These are phyloP conservation scores for Pseudobourletiella spinata DNA, from an alignment of 1,140 invertebrate genomes.

Conservation along the genomic window DNA sequence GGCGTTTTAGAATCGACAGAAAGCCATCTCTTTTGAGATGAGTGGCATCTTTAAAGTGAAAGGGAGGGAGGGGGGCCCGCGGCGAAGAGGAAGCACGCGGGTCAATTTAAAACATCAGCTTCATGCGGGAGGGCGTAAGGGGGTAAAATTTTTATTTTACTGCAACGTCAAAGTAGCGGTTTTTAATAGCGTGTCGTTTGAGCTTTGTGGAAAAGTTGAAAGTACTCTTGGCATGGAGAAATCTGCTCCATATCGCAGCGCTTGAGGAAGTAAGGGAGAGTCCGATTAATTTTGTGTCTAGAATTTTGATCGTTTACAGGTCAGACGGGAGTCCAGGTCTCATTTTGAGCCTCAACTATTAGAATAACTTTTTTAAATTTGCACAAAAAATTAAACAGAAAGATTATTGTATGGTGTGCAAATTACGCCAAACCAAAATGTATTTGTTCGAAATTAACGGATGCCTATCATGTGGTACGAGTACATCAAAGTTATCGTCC, in stretches of 20 bases:
- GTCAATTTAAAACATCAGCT: too few relatives aligned
- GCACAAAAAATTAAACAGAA: slow-evolving; percentile 17
- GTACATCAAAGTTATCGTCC: background rate
- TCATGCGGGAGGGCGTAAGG: too few relatives aligned
- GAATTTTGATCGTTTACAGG: slow-evolving; percentile 8
- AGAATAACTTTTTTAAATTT: slow-evolving; percentile 8
- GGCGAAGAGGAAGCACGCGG: too few relatives aligned
- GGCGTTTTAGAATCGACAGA: too few relatives aligned
- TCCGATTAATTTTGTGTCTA: background rate
- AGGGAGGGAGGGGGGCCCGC: too few relatives aligned
- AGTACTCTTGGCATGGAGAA: background rate
- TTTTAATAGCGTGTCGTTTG: too few relatives aligned
- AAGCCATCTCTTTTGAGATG: too few relatives aligned
- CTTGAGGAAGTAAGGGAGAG: too few relatives aligned
- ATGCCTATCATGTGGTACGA: background rate
- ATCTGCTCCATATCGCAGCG: background rate
- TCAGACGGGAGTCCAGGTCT: slow-evolving; percentile 4
- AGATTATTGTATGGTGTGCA: background rate
- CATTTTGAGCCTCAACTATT: slow-evolving; percentile 8
- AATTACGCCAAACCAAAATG: background rate
- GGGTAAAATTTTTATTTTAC: too few relatives aligned
- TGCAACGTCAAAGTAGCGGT: too few relatives aligned
- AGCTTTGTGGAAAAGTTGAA: too few relatives aligned
- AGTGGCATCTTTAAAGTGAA: too few relatives aligned
- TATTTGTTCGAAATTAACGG: background rate